Evolutionary conservation across 1,140 invertebrate genomes (phyloP), one percentile per base, ranked within the genome.

Genomic region (Anoplolepis gracilipes): DNA sequence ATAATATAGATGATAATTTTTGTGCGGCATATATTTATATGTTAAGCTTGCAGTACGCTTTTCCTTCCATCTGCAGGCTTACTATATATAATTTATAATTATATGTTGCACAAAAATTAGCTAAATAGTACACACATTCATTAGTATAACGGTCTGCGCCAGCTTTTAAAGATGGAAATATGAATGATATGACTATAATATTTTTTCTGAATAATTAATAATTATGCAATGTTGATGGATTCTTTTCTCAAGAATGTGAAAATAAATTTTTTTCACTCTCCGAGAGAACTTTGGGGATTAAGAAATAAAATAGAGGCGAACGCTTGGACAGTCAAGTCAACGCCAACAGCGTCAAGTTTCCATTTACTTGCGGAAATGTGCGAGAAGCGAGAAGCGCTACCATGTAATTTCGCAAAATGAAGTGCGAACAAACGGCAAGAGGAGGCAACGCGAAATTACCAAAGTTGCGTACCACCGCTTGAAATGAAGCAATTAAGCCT

Each of bases 401-500:
- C 19, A 16, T 39, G 25, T 72, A 73, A 82, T 53, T 82, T 72
- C 13, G 36, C 53, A 22, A 82, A 73, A 82, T 82, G 53, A 73
- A 73, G 53, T 42, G 65, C 78, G 65, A 81, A 67, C 46, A 79
- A 65, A 72, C n/a, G 78, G 49, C 25, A 82, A 82, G 78, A 72
- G 33, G 6, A n/a, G 36, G 33, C 25, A 73, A 59, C 53, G 42
- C n/a, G 36, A 79, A 79, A 69, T 79, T 79, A 69, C 49, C 19
- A 39, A 61, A 82, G 53, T 82, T 72, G 36, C 46, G 30, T 55
- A 33, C 33, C 55, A 55, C 78, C 16, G 67, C 53, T 59, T 22
- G 33, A 72, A 57, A 72, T 57, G 67, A 82, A 73, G 78, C 53
- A 82, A 82, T 82, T 82, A 46, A 73, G 55, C 78, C n/a, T 39